Base-by-base conservation (phyloP, 2,113 vertebrate genomes). In the Clarias gariepinus region DNA sequence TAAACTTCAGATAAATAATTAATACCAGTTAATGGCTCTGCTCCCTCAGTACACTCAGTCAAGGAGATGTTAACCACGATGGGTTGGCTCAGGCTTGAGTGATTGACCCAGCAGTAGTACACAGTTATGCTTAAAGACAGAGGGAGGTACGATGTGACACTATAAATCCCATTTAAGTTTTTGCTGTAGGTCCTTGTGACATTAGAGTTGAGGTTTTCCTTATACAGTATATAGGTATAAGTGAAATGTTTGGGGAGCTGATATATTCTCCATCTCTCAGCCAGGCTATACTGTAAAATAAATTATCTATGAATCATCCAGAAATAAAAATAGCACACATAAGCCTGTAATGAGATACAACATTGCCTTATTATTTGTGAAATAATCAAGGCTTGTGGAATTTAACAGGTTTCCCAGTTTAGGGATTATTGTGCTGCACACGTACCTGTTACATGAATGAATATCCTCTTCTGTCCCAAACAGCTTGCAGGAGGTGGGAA, bases 31-130 rank as follows among this genome's bases (percentile, higher is more conserved):
- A 58, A 76, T 55, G 3, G 15, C 64, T 68, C 57, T 18, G 18
- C 10, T 52, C 4, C 33, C 19, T 76, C 76, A 30, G 41, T 63
- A 15, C 85, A 89, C 30, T 41, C 76, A 86, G 66, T 47, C 9
- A 81, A 55, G 33, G 80, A 88, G 21, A 87, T 77, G 36, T 69
- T 87, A 25, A 73, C 83, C 36, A 60, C 60, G n/a, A 87, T 69
- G 6, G 81, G 86, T 30, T 84, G 36, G 41, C n/a, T 84, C 36
- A 91, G 85, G 19, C 83, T 63, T 1, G 87, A 87, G 81, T 91
- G 90, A 79, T 89, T 91, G 64, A 91, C 83, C 88, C 87, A 89
- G 89, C 90, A 91, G 78, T 36, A 63, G 64, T 76, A 90, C 52
- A 89, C 47, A 18, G 33, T 5, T 60, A 18, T 68, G 30, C 47